Evolutionary conservation across 2,113 vertebrate species (phyloP).

Genomic region (Oxyura jamaicensis): DNA sequence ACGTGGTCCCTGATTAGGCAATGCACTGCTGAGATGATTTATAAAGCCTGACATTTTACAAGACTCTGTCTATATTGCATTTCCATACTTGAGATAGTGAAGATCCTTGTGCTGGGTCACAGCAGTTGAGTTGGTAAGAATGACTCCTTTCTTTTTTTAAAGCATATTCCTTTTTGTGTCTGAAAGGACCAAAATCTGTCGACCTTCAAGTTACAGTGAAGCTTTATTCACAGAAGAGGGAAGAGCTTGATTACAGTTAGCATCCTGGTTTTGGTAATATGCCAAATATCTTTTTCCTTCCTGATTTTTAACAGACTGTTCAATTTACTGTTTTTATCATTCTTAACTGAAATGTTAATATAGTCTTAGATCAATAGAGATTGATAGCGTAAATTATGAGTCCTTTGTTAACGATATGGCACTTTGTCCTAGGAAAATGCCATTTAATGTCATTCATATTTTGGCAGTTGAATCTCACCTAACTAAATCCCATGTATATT

Average conservation of each 20-base stretch:
- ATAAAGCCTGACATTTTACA: not conserved
- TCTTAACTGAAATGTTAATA: not conserved
- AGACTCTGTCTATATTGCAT: not conserved
- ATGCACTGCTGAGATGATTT: not conserved
- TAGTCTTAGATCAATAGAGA: not conserved
- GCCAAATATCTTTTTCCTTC: not conserved
- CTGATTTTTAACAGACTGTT: not conserved
- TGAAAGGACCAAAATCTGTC: not conserved
- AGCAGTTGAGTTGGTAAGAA: not conserved
- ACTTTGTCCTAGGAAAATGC: not conserved
- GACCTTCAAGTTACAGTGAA: not conserved
- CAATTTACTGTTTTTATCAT: not conserved
- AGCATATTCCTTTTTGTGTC: not conserved
- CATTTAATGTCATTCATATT: not conserved
- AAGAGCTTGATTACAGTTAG: not conserved
- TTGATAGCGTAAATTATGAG: not conserved
- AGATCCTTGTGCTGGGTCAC: not conserved
- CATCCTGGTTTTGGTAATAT: not conserved
- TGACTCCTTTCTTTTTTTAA: accelerated
- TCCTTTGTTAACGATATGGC: not conserved
- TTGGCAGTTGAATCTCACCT: not conserved
- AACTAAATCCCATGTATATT: not conserved
- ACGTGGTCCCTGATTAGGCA: not conserved
- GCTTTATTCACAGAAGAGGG: not conserved
- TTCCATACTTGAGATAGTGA: not conserved